These are phyloP conservation scores for Archivesica marissinica DNA, from an alignment of 1,140 invertebrate species.

Conservation along the genomic window DNA sequence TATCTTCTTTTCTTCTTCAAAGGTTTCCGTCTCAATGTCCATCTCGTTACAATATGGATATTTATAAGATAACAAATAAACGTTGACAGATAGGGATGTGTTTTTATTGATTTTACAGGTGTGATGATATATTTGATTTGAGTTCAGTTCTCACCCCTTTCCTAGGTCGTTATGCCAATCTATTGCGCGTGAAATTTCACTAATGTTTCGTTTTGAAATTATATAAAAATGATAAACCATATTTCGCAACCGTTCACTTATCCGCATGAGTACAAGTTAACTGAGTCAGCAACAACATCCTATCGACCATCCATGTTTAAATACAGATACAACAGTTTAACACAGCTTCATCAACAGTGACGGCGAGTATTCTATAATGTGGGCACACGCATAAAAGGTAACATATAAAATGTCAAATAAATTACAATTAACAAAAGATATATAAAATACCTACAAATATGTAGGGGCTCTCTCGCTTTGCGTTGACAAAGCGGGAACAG, in stretches of 20 bases:
- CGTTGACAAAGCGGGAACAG: slow-evolving; percentile 3
- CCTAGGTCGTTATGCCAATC: slow-evolving; percentile 6
- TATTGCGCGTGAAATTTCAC: slow-evolving; percentile 36
- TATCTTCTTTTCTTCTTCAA: too few relatives aligned
- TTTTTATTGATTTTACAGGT: slow-evolving; percentile 41
- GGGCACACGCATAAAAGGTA: slow-evolving; percentile 42
- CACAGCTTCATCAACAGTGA: neutral
- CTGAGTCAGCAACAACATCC: neutral
- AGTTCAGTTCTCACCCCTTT: neutral
- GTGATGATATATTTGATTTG: slow-evolving; percentile 5
- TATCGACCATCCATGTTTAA: neutral
- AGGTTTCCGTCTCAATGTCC: too few relatives aligned
- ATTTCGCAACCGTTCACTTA: slow-evolving; percentile 25
- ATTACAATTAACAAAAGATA: slow-evolving; percentile 51
- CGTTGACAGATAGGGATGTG: neutral
- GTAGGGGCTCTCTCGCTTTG: neutral
- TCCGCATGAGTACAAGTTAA: neutral
- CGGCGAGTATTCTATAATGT: slow-evolving; percentile 28
- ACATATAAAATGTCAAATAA: slow-evolving; percentile 52
- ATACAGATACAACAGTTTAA: neutral
- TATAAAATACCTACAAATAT: slow-evolving; percentile 26
- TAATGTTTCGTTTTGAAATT: slow-evolving; percentile 31
- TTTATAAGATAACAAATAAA: neutral
- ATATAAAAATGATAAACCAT: slow-evolving; percentile 13
- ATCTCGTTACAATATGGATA: neutral